Base-by-base conservation (phyloP, 2,113 vertebrate genomes). In the Eudorcas thomsonii region DNA sequence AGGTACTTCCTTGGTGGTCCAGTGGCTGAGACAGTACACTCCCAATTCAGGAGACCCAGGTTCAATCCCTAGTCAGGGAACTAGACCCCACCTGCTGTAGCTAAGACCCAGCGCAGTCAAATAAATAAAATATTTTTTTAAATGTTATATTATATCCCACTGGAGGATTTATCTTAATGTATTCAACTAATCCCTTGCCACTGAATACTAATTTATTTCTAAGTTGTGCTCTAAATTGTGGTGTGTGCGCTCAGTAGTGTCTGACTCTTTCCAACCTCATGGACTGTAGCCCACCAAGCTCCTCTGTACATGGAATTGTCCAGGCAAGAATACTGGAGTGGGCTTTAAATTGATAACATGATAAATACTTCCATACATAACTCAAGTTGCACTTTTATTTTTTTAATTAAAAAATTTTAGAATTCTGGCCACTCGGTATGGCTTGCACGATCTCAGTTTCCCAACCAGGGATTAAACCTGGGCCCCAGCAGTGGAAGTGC, bases 191-290 rank as follows among this genome's bases (percentile, higher is more conserved):
- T 48, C 16, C 26, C 17, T 86, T 93, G 43, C 30, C 64, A 59
- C 0, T 64, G 21, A 59, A 54, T 62, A 26, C 64, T 52, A 84
- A 9, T 55, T 94, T 81, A 97, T 71, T 88, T 45, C 45, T n/a
- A 88, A 26, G 52, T 52, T 95, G 88, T 91, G 77, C 52, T 91
- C 84, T 96, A 91, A 97, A 28, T 17, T 80, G 30, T 77, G 36
- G 36, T 77, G 36, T 26, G 71, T 25, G 71, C 1, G 5, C 36
- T 77, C 71, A 43, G 36, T 43, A 6, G 6, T 43, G 71, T 77
- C 71, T 1, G 3, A 43, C 11, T 43, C 71, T 43, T 33, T 77
- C 36, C 36, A 77, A 26, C 71, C 36, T 77, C 71, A 39, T 14
- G 36, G 36, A 26, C 36, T 39, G 0, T 3, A 74, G 36, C 19